phyloP scores from a whole-genome alignment of 2,113 vertebrate genomes.

The Microcebus murinus region DNA sequence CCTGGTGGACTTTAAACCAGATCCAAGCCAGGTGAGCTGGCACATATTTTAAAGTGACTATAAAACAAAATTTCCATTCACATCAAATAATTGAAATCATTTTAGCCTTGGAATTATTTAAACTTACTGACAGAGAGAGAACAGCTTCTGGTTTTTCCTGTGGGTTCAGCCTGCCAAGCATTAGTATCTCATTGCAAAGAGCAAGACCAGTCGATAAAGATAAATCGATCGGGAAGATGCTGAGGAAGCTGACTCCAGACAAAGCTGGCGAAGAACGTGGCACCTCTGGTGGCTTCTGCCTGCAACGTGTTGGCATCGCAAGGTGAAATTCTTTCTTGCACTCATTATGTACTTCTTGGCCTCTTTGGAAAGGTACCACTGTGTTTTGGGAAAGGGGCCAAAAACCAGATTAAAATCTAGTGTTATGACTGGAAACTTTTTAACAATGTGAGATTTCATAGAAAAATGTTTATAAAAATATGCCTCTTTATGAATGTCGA shows the following conservation, averaged over 20 bases:
- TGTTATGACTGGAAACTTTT: constrained; percentile 23
- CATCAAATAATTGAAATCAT: neutral
- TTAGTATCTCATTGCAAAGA: constrained; percentile 48
- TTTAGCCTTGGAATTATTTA: constrained; percentile 22
- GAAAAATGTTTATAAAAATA: constrained; percentile 48
- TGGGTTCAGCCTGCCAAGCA: neutral
- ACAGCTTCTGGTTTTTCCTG: neutral
- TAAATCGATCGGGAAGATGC: neutral
- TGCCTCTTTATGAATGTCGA: constrained; percentile 17
- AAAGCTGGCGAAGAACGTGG: neutral
- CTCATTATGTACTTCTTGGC: neutral
- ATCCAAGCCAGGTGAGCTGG: neutral
- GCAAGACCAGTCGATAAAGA: constrained; percentile 24
- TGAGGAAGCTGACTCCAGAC: neutral
- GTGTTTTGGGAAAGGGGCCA: constrained; percentile 19
- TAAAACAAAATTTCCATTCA: neutral
- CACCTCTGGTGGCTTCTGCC: neutral
- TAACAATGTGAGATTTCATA: constrained; percentile 39
- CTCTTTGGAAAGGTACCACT: constrained; percentile 29
- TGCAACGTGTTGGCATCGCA: accelerated
- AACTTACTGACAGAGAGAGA: neutral
- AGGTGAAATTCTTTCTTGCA: neutral
- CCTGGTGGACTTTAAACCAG: neutral
- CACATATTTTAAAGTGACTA: neutral
- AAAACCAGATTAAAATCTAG: constrained; percentile 49